Conservation (phyloP, 2,113 vertebrate genomes). For the Hippocampus comes region DNA sequence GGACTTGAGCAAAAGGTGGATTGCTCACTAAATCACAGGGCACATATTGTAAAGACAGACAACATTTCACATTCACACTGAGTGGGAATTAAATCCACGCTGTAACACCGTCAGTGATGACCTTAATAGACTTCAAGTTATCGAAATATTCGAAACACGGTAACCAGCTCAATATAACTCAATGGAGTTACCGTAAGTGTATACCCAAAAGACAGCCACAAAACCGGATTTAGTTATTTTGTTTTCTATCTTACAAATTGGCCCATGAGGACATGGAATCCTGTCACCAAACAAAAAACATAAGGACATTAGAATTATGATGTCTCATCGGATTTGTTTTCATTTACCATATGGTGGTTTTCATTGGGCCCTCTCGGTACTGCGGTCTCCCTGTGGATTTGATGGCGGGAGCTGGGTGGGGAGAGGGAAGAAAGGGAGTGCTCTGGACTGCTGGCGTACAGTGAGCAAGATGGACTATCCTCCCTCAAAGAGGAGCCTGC, state of each 20-base stretch:
- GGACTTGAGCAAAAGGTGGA: neutral
- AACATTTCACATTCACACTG: neutral
- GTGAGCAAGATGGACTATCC: conserved; percentile 67
- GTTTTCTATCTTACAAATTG: neutral
- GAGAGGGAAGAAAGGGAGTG: conserved; percentile 68
- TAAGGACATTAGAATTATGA: neutral
- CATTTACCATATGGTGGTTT: conserved; percentile 66
- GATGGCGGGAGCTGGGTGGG: conserved; percentile 64
- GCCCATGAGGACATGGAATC: neutral
- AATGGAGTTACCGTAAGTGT: neutral
- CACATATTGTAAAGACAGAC: neutral
- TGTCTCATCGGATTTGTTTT: too few species aligned
- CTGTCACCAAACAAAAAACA: neutral
- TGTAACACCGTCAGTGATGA: neutral
- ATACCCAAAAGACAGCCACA: neutral
- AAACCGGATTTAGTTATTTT: neutral
- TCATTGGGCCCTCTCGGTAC: conserved; percentile 68
- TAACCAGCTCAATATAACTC: neutral
- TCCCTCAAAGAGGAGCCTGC: conserved; percentile 69
- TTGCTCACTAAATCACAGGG: neutral
- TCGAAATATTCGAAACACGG: neutral
- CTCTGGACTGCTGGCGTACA: conserved; percentile 72
- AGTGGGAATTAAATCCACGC: neutral
- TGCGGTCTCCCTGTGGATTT: conserved; percentile 63
- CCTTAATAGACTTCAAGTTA: neutral